Evolutionary conservation across 2,888 invertebrate genomes (phyloP).

Genomic region (Yponomeuta plumbellus): DNA sequence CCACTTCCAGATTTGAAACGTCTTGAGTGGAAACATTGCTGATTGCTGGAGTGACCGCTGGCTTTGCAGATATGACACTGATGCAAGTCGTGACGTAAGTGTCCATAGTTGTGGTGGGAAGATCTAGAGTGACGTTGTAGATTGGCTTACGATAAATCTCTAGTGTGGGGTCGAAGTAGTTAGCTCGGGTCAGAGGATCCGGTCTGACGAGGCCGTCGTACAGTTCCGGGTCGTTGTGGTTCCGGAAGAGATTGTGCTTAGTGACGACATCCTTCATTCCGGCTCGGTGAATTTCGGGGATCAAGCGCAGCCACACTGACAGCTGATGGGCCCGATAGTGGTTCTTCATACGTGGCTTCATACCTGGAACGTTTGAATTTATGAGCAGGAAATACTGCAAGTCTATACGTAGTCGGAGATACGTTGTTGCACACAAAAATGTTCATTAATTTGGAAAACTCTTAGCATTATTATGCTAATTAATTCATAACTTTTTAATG

Average conservation of each 20-base stretch:
- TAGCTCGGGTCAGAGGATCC: constrained; percentile 83
- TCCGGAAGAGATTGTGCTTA: constrained; percentile 91
- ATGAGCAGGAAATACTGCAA: too few species aligned
- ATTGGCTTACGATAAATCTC: constrained; percentile 79
- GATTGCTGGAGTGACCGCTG: constrained; percentile 65
- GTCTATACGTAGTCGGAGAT: too few species aligned
- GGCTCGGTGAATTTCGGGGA: constrained; percentile 92
- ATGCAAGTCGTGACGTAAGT: constrained; percentile 83
- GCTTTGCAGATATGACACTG: constrained; percentile 82
- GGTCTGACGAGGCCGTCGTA: constrained; percentile 93
- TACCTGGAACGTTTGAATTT: constrained; percentile 77
- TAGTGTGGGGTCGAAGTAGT: constrained; percentile 78
- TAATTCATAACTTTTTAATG: too few species aligned
- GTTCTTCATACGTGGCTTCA: constrained; percentile 94
- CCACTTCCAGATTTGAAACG: constrained; percentile 86
- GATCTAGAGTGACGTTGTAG: constrained; percentile 72
- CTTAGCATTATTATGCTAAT: too few species aligned
- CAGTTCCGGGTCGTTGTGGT: constrained; percentile 91
- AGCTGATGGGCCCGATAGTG: constrained; percentile 98
- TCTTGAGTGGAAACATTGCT: constrained; percentile 82
- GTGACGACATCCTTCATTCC: constrained; percentile 94
- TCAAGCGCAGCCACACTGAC: constrained; percentile 95
- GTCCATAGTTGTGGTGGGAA: constrained; percentile 75
- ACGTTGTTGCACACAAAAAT: too few species aligned
- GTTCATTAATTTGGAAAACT: too few species aligned